Conservation (phyloP, 2,797 vertebrate species). For the Sebastes flavidus region DNA sequence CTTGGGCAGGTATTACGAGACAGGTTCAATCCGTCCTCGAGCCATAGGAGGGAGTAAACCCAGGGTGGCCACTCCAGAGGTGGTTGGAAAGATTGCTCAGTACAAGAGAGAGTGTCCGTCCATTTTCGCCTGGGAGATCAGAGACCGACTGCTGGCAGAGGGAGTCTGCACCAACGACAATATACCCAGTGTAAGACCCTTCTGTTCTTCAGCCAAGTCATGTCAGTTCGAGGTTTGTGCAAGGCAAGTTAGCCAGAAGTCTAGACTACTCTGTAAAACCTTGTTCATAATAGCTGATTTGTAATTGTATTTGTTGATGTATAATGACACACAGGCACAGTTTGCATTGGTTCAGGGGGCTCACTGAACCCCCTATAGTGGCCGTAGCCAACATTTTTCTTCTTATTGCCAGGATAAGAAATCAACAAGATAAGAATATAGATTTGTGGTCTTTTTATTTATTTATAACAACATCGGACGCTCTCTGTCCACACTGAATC, state of each 20-base stretch:
- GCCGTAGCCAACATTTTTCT: too few species aligned
- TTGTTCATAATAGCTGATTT: background rate
- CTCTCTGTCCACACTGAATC: too few species aligned
- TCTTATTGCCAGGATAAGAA: too few species aligned
- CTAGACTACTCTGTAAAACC: background rate
- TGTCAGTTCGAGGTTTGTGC: background rate
- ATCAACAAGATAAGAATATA: too few species aligned
- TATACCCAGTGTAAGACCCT: slow-evolving; percentile 92
- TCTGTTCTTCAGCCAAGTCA: background rate
- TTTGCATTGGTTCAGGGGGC: too few species aligned
- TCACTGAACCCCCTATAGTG: too few species aligned
- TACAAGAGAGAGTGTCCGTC: slow-evolving; percentile 99
- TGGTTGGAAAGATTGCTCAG: slow-evolving; percentile 97
- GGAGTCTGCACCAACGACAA: slow-evolving; percentile 99
- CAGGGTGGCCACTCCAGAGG: slow-evolving; percentile 97
- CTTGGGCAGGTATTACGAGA: slow-evolving; percentile 99
- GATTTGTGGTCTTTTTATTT: too few species aligned
- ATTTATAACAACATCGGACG: too few species aligned
- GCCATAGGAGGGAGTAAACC: slow-evolving; percentile 99
- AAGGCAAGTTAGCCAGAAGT: background rate
- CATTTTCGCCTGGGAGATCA: slow-evolving; percentile 99
- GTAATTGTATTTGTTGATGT: background rate
- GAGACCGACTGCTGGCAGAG: slow-evolving; percentile 97
- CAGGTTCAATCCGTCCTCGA: slow-evolving; percentile 97
- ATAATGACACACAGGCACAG: background rate